Conservation (phyloP, 2,797 vertebrate species). For the Dermochelys coriacea region DNA sequence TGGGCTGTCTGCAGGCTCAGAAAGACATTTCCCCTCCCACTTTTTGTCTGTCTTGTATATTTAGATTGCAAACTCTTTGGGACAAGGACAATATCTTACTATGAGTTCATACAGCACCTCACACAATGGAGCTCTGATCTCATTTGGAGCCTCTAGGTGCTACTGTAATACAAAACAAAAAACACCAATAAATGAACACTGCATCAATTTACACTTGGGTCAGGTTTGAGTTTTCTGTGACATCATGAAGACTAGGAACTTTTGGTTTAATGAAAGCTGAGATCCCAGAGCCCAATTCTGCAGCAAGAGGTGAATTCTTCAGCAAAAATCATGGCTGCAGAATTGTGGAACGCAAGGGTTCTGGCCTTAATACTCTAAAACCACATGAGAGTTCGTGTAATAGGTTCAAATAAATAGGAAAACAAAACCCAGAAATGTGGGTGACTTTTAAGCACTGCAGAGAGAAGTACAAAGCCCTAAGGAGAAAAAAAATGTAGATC, state of each 20-base stretch:
- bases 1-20: background rate
- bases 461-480: background rate
- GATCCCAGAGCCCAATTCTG: slow-evolving; percentile 29
- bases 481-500: slow-evolving; percentile 4
- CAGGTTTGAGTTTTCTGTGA: background rate
- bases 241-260: background rate
- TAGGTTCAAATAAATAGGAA: slow-evolving; percentile 23
- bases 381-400: background rate
- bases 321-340: background rate
- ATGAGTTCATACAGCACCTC: background rate
- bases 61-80: background rate
- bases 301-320: slow-evolving; percentile 3
- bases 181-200: background rate
- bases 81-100: background rate
- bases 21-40: background rate
- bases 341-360: background rate
- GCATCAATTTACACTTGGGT: background rate
- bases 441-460: background rate
- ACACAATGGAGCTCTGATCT: background rate
- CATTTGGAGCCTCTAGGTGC: background rate
- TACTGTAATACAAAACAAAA: background rate
- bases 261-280: slow-evolving; percentile 26
- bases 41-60: background rate
- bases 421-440: slow-evolving; percentile 2
- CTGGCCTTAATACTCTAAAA: background rate